Base-by-base conservation (phyloP, 2,797 vertebrate genomes). In the Gymnocypris eckloni region DNA sequence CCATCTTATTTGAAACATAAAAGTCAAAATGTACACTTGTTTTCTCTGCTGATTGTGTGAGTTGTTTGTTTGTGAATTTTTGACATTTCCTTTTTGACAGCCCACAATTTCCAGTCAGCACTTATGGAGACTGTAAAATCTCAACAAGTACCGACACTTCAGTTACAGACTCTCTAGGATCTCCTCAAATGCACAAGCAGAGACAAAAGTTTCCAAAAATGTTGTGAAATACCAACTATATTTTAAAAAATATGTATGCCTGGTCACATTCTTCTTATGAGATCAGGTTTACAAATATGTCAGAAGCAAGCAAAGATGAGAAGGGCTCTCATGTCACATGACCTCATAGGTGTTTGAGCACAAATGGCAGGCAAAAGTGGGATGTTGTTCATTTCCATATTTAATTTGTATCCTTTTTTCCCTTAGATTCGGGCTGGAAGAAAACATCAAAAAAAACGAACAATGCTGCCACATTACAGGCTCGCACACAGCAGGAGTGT, bases 1-100 rank as follows among this genome's bases (percentile, higher is more conserved):
- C 45, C 33, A 77, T 66, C 43, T 52, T 45, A n/a, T 11, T 83
- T 28, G 52, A 83, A 64, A 71, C 67, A 81, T 41, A 75, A 83
- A 43, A 52, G 64, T 71, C 39, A 50, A 75, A 72, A 39, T 28
- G 28, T 73, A 52, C 28, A 33, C 12, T 78, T 82, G 79, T 77
- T 78, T 81, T 80, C 45, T 43, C 54, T 78, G 39, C n/a, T 76
- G 69, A 18, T 72, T 64, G 12, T 77, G 70, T 77, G 33, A 81
- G 59, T 77, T 13, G 1, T 81, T 85, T 85, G 59, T 81, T 75
- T 76, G 70, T 78, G 43, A 87, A 79, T 85, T 79, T 83, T 87
- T 85, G 43, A 83, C 67, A 70, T 89, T 79, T 81, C 61, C 77
- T 69, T 79, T 81, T 50, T 54, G 87, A 71, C 39, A 83, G 61